Evolutionary conservation across 2,113 vertebrate species (phyloP), one percentile per base, ranked within the genome.

Genomic region (Bambusicola thoracicus): DNA sequence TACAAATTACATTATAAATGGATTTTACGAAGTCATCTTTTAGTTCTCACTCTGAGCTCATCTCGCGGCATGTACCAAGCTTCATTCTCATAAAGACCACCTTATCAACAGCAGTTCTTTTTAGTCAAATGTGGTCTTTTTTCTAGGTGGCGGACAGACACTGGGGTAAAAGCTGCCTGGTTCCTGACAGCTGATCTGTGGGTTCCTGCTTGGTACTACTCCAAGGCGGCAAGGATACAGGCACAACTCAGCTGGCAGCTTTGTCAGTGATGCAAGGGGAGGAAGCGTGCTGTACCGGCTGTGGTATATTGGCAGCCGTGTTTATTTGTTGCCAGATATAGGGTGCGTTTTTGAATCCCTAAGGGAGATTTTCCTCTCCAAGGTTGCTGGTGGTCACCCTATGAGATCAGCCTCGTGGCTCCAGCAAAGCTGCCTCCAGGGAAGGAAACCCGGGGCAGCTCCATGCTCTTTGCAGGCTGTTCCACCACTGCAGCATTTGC

Each of bases 261-360:
- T 40, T 84, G 81, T 44, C 0, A 0, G 40, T 41, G 92, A 92
- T 89, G 89, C 43, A 58, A 94, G 30, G 48, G 92, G 73, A 94
- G 81, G 77, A 92, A 85, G 66, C 8, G 24, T 9, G 36, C 77
- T 49, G 30, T 40, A 6, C 81, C 84, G 95, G 92, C 83, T 73
- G 70, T 90, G 84, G 41, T 90, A 62, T 58, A 89, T 92, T 92
- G 74, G 81, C 92, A 95, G 86, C 69, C 22, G 14, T 66, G 74
- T 72, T 90, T 90, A 41, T 92, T 94, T 96, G 83, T 78, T 92
- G 80, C 36, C 46, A 27, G 41, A 90, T 88, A 34, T 8, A 74
- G 56, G 85, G 61, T 6, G 30, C 72, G 32, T 86, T 88, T 90
- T 81, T 46, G 67, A 86, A 89, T 58, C 7, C 2, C 72, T 41